Base-by-base conservation (phyloP, 2,888 invertebrate species). In the Patella depressa region DNA sequence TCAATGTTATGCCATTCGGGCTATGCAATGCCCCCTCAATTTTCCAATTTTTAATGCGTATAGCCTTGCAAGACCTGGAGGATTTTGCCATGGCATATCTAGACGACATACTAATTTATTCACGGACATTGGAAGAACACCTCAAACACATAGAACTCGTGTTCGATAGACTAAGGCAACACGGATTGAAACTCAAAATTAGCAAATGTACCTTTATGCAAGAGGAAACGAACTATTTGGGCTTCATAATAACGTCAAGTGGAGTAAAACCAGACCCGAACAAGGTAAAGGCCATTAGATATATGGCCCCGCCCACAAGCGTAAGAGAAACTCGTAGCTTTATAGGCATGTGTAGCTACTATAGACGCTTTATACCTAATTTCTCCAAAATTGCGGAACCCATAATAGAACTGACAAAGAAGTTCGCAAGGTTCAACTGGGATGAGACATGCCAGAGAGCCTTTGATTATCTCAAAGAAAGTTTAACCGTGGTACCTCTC, bases 291-390 rank as follows among this genome's bases (percentile, higher is more conserved):
- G 79, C 76, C 7, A 79, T 80, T 57, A 54, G 54, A 59, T 19
- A 69, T 24, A 76, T 82, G 54, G 72, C 80, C 3, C 72, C 79
- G 17, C 81, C 80, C 14, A 71, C 45, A 0, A 73, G 69, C 19
- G 81, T 81, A 9, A 76, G 73, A 29, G 82, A 82, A 72, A 78
- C 82, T 14, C 45, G 82, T 15, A 55, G 73, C 5, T 81, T 82
- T 72, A 74, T 84, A 7, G 84, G 84, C 14, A 81, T 84, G 81
- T 77, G 72, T 34, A 78, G 76, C 17, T 83, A 81, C 45, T 82
- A 83, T 53, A 24, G 81, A 12, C 53, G 82, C 15, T 83, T 79
- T 45, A 76, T 82, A 34, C 81, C 81, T 5, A 78, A 81, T 57
- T 82, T 80, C 55, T 77, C 74, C 4, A 72, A 72, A 59, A 79